Evolutionary conservation across 2,113 vertebrate genomes (phyloP).

Genomic region (Ellobius talpinus): DNA sequence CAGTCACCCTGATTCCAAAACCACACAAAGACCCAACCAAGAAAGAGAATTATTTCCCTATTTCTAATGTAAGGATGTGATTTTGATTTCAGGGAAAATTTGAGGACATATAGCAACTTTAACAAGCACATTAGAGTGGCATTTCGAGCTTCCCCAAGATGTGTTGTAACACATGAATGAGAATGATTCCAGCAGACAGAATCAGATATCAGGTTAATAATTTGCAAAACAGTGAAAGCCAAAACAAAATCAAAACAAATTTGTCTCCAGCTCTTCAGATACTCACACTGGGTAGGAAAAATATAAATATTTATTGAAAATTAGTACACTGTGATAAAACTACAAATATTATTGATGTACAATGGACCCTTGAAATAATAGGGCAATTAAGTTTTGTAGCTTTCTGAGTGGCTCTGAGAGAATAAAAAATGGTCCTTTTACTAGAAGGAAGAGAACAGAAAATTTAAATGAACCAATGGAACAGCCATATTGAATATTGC

Average conservation of each 20-base stretch:
- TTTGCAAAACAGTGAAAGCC: background rate
- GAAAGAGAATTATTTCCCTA: too few species aligned
- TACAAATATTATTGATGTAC: background rate
- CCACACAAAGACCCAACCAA: too few species aligned
- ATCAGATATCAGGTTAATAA: background rate
- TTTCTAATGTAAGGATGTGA: background rate
- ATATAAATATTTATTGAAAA: background rate
- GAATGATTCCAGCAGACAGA: background rate
- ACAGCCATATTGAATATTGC: background rate
- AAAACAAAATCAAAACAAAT: slow-evolving; percentile 2
- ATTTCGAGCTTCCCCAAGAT: background rate
- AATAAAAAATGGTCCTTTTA: background rate
- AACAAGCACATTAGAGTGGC: background rate
- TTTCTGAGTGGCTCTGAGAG: background rate
- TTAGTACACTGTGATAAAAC: background rate
- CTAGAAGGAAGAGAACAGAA: background rate
- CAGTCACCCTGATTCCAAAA: too few species aligned
- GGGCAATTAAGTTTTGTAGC: background rate
- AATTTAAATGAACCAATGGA: background rate
- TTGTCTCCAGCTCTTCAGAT: background rate
- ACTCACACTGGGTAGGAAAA: background rate
- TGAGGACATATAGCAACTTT: background rate
- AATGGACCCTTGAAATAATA: background rate
- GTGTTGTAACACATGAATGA: background rate
- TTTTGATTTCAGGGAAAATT: background rate